phyloP scores from a whole-genome alignment of 2,888 invertebrate species.

The Automeris io region DNA sequence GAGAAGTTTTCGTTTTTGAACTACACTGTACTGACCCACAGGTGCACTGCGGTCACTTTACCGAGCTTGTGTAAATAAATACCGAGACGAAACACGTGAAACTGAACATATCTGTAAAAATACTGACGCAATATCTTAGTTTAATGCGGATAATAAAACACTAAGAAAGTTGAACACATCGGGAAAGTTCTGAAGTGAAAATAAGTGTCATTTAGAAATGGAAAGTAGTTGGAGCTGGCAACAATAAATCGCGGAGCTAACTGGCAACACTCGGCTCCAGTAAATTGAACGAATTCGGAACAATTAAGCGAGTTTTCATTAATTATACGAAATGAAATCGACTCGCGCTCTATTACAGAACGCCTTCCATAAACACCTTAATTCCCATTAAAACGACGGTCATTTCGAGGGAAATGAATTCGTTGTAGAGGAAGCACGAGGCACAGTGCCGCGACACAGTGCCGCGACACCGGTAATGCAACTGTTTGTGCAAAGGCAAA shows the following conservation, averaged over 20 bases:
- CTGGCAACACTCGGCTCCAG: conserved; percentile 22
- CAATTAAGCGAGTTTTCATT: conserved; percentile 44
- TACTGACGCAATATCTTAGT: conserved; percentile 8
- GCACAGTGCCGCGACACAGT: neutral
- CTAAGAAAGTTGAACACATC: neutral
- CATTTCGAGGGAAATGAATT: conserved; percentile 68
- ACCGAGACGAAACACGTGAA: neutral
- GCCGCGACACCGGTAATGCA: no score
- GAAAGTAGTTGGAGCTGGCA: conserved; percentile 27
- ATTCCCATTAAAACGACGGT: conserved; percentile 61
- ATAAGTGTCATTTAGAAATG: conserved; percentile 21
- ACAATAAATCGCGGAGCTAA: conserved; percentile 17
- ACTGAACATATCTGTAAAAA: conserved; percentile 4
- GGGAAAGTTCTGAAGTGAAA: conserved; percentile 12
- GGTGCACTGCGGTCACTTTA: no score
- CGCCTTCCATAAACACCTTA: conserved; percentile 65
- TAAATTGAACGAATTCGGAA: conserved; percentile 41
- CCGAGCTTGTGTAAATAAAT: no score
- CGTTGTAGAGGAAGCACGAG: conserved; percentile 21
- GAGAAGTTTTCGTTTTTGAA: no score
- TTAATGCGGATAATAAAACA: neutral
- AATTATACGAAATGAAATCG: conserved; percentile 56
- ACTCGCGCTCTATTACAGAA: conserved; percentile 48
- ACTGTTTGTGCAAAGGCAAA: no score
- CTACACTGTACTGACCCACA: no score